Evolutionary conservation across 2,888 invertebrate genomes (phyloP), one percentile per base, ranked within the genome.

Genomic region (Netelia melanura): DNA sequence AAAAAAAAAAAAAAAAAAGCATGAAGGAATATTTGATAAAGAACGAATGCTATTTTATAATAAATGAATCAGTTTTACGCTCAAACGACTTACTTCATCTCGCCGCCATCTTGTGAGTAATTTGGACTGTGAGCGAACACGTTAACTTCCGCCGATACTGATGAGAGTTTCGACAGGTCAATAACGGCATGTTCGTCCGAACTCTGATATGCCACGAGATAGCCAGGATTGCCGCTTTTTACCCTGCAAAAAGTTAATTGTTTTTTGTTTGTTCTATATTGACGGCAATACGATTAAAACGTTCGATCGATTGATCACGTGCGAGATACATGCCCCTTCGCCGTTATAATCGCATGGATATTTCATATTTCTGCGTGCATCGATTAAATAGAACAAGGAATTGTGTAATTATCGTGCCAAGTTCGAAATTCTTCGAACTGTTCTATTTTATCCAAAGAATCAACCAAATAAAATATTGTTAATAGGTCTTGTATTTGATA

Each of bases 201-300:
- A 17, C 97, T 96, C 94, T 98, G 97, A 90, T 96, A 95, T 70
- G 96, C 95, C 30, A 97, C 96, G 88, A 97, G 94, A 94, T 96
- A 97, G 23, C 97, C 97, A 0, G 97, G 97, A 94, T 96, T 97
- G 0, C 97, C 97, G 21, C 95, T 93, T 93, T 96, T 96, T 92
- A 96, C 95, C 94, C 97, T 97, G 25, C 62, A 25, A 91, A 88
- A 38, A 56, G 86, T 77, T 72, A 67, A 76, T 77, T 80, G 23
- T 56, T 80, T 77, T 70, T 52, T 52, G 82, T 68, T 5, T 38
- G 5, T 6, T 38, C 8, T 38, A 6, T 38, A 6, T 38, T 6
- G 38, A 0, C 38, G 38, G 6, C 38, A 38, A 38, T 14, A 68
- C 54, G 14, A 48, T 48, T 48, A 48, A 23, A 68, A 68, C 17